Conservation (phyloP, 2,113 vertebrate species). For the Phycodurus eques region DNA sequence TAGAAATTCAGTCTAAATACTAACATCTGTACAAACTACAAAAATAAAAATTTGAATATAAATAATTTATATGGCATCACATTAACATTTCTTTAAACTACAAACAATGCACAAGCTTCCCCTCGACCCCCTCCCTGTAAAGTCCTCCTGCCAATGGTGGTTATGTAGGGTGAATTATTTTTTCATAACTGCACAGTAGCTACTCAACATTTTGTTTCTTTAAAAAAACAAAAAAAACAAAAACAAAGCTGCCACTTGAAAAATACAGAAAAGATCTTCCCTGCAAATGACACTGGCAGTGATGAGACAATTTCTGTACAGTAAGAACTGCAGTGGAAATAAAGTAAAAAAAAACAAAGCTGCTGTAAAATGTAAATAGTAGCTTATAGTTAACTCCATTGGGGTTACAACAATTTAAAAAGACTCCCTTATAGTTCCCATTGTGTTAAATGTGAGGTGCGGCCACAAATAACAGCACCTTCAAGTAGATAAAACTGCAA, state of each 20-base stretch:
- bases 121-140: slow-evolving; percentile 36
- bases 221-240: slow-evolving; percentile 57
- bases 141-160: slow-evolving; percentile 52
- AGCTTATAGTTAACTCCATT: slow-evolving; percentile 2
- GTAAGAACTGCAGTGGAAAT: slow-evolving; percentile 36
- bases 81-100: slow-evolving; percentile 76
- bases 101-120: slow-evolving; percentile 69
- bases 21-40: slow-evolving; percentile 92
- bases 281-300: slow-evolving; percentile 78
- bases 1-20: slow-evolving; percentile 87
- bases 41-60: slow-evolving; percentile 93
- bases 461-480: slow-evolving; percentile 53
- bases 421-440: slow-evolving; percentile 71
- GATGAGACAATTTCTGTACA: slow-evolving; percentile 73
- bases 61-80: slow-evolving; percentile 91
- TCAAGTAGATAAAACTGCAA: slow-evolving; percentile 72
- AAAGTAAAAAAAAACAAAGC: slow-evolving; percentile 1
- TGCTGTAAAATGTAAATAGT: slow-evolving; percentile 10
- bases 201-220: slow-evolving; percentile 55
- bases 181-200: slow-evolving; percentile 67
- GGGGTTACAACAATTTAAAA: slow-evolving; percentile 7
- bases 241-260: slow-evolving; percentile 72
- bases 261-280: slow-evolving; percentile 54
- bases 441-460: slow-evolving; percentile 59
- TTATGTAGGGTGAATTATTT: slow-evolving; percentile 33